phyloP scores from a whole-genome alignment of 2,113 vertebrate species.

The Varanus komodoensis region DNA sequence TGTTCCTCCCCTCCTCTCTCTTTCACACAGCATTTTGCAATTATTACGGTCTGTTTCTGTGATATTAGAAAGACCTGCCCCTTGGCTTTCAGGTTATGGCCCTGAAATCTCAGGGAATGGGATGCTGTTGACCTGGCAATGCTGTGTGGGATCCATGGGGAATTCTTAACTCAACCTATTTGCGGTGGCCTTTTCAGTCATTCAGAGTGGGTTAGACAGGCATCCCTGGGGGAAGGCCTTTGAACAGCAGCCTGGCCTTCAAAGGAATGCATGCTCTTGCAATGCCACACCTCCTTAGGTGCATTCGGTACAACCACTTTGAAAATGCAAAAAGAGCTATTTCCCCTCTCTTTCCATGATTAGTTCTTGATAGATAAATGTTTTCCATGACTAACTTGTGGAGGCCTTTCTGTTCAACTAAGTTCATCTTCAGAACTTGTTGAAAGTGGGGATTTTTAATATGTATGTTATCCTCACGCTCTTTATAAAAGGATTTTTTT shows the following conservation, averaged over 20 bases:
- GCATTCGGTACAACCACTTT: too few species aligned
- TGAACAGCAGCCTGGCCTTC: background rate
- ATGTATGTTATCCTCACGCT: background rate
- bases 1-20: too few species aligned
- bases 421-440: background rate
- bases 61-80: too few species aligned
- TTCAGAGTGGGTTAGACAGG: background rate
- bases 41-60: too few species aligned
- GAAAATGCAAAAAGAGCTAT: too few species aligned
- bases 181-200: background rate
- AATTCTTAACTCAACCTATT: background rate
- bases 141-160: background rate
- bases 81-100: too few species aligned
- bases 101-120: too few species aligned
- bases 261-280: background rate
- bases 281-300: background rate
- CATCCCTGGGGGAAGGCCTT: background rate
- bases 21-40: too few species aligned
- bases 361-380: background rate
- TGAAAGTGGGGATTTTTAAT: background rate
- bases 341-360: too few species aligned
- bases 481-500: background rate
- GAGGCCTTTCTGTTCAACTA: background rate
- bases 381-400: background rate
- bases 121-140: too few species aligned